These are phyloP conservation scores for Zaprionus gabonicus DNA, from an alignment of 1,140 invertebrate species.

Conservation along the genomic window DNA sequence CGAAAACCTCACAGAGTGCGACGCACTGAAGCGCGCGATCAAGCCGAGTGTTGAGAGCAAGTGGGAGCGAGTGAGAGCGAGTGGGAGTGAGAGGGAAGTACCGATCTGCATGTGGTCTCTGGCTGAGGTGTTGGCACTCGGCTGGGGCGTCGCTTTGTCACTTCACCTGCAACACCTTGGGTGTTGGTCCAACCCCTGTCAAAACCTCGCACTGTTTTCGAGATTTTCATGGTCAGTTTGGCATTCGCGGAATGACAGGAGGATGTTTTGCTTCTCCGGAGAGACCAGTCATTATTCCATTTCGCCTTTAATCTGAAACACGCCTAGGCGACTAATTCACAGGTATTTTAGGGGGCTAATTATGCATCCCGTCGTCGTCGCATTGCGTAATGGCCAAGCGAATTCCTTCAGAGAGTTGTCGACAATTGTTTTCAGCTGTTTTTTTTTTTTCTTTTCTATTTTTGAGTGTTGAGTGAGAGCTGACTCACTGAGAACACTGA, in stretches of 20 bases:
- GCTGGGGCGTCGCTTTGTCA: slow-evolving; percentile 64
- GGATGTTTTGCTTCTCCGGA: slow-evolving; percentile 52
- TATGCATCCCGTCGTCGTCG: slow-evolving; percentile 40
- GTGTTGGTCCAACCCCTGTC: slow-evolving; percentile 27
- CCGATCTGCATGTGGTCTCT: slow-evolving; percentile 40
- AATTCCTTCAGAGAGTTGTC: slow-evolving; percentile 60
- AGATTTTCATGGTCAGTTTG: slow-evolving; percentile 77
- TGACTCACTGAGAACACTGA: slow-evolving; percentile 41
- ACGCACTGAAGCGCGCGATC: slow-evolving; percentile 56
- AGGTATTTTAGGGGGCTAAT: slow-evolving; percentile 41
- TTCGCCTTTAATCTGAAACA: slow-evolving; percentile 29
- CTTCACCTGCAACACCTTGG: slow-evolving; percentile 78
- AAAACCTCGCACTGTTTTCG: slow-evolving; percentile 40
- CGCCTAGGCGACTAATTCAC: slow-evolving; percentile 19
- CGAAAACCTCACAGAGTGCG: slow-evolving; percentile 35
- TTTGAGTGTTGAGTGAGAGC: not conserved
- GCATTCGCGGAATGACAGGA: slow-evolving; percentile 68
- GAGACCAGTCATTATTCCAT: slow-evolving; percentile 52
- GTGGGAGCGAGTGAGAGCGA: not conserved
- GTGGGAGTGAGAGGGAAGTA: slow-evolving; percentile 4
- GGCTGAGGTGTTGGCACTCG: slow-evolving; percentile 46
- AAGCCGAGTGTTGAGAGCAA: not conserved
- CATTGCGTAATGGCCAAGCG: slow-evolving; percentile 59
- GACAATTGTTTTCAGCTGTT: slow-evolving; percentile 13
- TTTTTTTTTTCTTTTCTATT: not conserved